Evolutionary conservation across 2,113 vertebrate species (phyloP).

Genomic region (Clarias macrocephalus): DNA sequence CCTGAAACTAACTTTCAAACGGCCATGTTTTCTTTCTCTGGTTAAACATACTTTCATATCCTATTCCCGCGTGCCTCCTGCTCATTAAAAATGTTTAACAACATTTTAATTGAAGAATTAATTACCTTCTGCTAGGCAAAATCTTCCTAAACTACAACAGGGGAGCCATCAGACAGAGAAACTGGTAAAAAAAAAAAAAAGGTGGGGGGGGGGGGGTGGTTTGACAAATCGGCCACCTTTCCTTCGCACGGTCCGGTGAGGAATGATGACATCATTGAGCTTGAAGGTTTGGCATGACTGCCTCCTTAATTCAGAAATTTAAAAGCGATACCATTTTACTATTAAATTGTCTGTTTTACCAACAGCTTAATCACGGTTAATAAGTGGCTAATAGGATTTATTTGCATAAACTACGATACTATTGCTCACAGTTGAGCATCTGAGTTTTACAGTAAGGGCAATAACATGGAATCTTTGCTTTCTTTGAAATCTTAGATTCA

Average conservation of each 20-base stretch:
- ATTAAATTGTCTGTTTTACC: not conserved
- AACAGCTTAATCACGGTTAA: not conserved
- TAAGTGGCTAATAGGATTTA: not conserved
- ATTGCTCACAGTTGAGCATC: not conserved
- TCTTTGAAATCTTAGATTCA: not conserved
- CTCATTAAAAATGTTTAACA: slow-evolving; percentile 88
- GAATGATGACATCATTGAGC: slow-evolving; percentile 67
- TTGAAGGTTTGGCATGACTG: not conserved
- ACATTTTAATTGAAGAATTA: slow-evolving; percentile 88
- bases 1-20: slow-evolving; percentile 72
- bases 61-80: slow-evolving; percentile 75
- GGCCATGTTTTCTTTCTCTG: slow-evolving; percentile 71
- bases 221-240: slow-evolving; percentile 42
- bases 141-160: slow-evolving; percentile 78
- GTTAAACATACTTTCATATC: slow-evolving; percentile 78
- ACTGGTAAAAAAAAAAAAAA: slow-evolving; percentile 40
- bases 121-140: slow-evolving; percentile 81
- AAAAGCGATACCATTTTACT: not conserved
- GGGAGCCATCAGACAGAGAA: slow-evolving; percentile 73
- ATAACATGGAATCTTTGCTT: not conserved
- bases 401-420: not conserved
- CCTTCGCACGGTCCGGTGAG: slow-evolving; percentile 18
- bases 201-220: slow-evolving; percentile 43
- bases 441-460: not conserved
- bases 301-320: not conserved